These are phyloP conservation scores for Pristionchus entomophagus DNA, from an alignment of 2,888 invertebrate genomes.

Conservation along the genomic window DNA sequence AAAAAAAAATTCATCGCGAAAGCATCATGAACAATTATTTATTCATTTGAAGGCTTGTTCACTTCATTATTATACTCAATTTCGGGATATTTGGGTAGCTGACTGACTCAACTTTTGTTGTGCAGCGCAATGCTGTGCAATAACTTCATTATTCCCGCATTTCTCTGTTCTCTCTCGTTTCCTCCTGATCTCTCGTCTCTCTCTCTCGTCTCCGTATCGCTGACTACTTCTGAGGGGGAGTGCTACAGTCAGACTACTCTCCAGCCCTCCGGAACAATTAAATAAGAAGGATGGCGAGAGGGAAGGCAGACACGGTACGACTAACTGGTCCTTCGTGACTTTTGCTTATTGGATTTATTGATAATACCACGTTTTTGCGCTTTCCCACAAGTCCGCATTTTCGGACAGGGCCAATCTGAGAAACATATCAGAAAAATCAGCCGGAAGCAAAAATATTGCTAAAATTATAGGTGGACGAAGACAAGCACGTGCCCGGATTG, in stretches of 20 bases:
- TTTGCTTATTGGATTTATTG: background rate
- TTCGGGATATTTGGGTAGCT: too few relatives aligned
- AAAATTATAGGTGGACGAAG: too few relatives aligned
- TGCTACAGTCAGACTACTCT: background rate
- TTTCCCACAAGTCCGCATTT: background rate
- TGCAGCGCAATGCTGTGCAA: background rate
- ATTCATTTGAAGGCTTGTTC: too few relatives aligned
- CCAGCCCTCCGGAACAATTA: conserved; percentile 16
- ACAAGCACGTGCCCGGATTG: too few relatives aligned
- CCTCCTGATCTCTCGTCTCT: background rate
- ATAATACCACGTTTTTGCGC: background rate
- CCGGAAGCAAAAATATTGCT: too few relatives aligned
- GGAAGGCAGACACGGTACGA: background rate
- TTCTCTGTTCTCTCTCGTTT: background rate
- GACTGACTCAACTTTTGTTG: conserved; percentile 13
- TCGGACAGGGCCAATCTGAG: too few relatives aligned
- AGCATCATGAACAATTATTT: too few relatives aligned
- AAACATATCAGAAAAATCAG: too few relatives aligned
- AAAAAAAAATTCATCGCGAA: too few relatives aligned
- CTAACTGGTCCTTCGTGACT: background rate
- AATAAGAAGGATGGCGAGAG: conserved; percentile 12
- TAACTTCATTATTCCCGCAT: conserved; percentile 25
- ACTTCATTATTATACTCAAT: too few relatives aligned
- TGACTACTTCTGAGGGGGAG: conserved; percentile 15
- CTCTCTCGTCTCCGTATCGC: conserved; percentile 20